Percentiles rank a stretch among this genome's conserved stretches.
Conservation (phyloP, 2,113 vertebrate genomes). For the Hippocampus barbouri region DNA sequence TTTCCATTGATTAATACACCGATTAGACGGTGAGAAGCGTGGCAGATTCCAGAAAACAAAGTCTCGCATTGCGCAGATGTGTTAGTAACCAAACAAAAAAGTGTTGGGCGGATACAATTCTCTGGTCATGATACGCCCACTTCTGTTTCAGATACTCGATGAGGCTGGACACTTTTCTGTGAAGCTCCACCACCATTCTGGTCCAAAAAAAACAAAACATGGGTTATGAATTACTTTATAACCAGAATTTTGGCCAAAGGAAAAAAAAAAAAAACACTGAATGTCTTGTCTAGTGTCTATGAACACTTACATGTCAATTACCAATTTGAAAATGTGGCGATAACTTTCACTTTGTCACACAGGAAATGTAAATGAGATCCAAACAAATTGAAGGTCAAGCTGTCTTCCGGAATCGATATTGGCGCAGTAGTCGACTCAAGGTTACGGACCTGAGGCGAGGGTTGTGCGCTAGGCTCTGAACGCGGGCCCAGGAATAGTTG, state of each 20-base stretch:
- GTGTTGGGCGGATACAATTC: conserved; percentile 85
- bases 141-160: conserved; percentile 97
- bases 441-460: conserved; percentile 88
- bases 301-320: not conserved
- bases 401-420: not conserved
- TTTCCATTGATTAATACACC: no score
- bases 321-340: not conserved
- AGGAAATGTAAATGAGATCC: not conserved
- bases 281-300: no score
- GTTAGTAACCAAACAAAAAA: not conserved
- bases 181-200: conserved; percentile 97
- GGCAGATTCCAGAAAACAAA: not conserved
- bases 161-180: conserved; percentile 95
- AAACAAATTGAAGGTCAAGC: not conserved
- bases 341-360: not conserved
- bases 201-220: not conserved
- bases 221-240: not conserved
- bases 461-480: conserved; percentile 95
- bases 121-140: conserved; percentile 91
- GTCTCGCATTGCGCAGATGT: not conserved
- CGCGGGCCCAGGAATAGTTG: conserved; percentile 92
- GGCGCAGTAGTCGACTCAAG: not conserved
- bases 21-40: not conserved
- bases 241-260: not conserved
- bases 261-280: no score